Conservation (phyloP, 2,113 vertebrate species). For the Nerophis lumbriciformis region DNA sequence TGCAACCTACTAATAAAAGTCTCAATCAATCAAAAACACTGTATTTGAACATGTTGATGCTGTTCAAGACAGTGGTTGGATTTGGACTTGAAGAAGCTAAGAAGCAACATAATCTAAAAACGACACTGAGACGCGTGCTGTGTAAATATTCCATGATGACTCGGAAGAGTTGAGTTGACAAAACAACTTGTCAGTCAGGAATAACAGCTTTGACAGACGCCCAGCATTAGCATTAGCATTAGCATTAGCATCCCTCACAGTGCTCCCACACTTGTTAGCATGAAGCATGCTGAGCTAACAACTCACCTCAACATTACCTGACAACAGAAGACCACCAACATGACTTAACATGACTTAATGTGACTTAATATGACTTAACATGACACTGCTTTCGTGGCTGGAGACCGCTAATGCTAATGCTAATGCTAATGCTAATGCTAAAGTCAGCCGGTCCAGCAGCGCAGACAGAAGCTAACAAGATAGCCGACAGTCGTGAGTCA, state of each 20-base stretch:
- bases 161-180: neutral
- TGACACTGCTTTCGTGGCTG: neutral
- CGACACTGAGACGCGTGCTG: neutral
- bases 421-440: slow-evolving; percentile 2
- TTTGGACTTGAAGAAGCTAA: neutral
- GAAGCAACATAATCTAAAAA: neutral
- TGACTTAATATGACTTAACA: neutral
- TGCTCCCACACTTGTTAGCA: neutral
- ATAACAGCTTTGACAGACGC: neutral
- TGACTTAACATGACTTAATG: neutral
- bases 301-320: neutral
- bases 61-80: neutral
- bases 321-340: neutral
- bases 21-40: too few relatives aligned
- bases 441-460: neutral
- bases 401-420: neutral
- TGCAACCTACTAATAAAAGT: too few relatives aligned
- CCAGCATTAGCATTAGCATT: neutral
- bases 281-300: neutral
- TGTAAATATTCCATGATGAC: neutral
- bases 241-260: neutral
- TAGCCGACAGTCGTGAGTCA: neutral
- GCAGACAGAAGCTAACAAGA: neutral
- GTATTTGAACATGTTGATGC: too few relatives aligned
- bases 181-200: neutral